Evolutionary conservation across 2,888 invertebrate genomes (phyloP).

Genomic region (Aproaerema taeniolella): DNA sequence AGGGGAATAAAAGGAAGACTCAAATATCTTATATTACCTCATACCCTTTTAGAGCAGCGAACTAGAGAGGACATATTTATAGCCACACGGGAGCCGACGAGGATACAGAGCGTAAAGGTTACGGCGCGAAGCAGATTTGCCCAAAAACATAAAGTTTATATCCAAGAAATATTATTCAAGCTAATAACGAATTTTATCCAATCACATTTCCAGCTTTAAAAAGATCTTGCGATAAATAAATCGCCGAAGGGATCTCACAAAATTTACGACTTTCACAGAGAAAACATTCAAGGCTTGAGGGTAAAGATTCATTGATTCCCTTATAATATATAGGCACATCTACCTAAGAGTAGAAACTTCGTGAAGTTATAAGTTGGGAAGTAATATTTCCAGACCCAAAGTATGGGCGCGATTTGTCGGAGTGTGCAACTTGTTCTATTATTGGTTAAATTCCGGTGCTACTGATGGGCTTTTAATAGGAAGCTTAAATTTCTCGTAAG

Average conservation of each 20-base stretch:
- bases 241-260: conserved; percentile 18
- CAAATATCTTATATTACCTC: conserved; percentile 2
- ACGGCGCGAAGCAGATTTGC: background rate
- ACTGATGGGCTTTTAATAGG: conserved; percentile 15
- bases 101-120: conserved; percentile 5
- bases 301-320: conserved; percentile 5
- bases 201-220: conserved; percentile 2
- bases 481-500: too few species aligned
- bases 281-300: conserved; percentile 18
- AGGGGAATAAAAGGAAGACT: too few species aligned
- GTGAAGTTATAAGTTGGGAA: too few species aligned
- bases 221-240: conserved; percentile 11
- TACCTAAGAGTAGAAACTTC: too few species aligned
- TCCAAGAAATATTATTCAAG: background rate
- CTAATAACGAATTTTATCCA: conserved; percentile 1
- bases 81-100: conserved; percentile 8
- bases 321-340: too few species aligned
- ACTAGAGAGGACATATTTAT: conserved; percentile 13
- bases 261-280: conserved; percentile 19
- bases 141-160: conserved; percentile 3
- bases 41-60: conserved; percentile 9
- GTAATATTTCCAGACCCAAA: conserved; percentile 19
- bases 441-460: conserved; percentile 23
- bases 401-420: conserved; percentile 25
- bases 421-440: conserved; percentile 29